These are phyloP conservation scores for Stegana nigrithorax DNA, from an alignment of 2,888 invertebrate genomes.

Conservation along the genomic window DNA sequence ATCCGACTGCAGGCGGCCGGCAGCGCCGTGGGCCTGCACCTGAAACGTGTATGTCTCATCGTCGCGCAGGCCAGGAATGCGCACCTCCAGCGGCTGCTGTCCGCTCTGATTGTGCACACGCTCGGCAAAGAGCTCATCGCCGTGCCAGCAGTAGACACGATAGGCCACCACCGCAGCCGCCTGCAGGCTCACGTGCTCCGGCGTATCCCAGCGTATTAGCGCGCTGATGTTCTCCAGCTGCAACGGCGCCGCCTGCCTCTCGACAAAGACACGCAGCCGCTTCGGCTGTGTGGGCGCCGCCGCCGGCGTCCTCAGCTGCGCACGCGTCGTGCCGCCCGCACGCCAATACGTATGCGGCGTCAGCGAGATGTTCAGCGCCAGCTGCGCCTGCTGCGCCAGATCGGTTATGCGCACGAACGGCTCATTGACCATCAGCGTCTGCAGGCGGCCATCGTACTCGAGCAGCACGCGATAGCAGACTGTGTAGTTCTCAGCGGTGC, in stretches of 20 bases:
- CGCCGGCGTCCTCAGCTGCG: conserved; percentile 80
- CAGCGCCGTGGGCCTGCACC: conserved; percentile 84
- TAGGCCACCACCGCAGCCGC: conserved; percentile 74
- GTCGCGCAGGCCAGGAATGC: conserved; percentile 71
- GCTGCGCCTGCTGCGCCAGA: conserved; percentile 74
- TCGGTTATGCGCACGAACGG: conserved; percentile 68
- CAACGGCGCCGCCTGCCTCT: conserved; percentile 67
- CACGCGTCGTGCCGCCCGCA: conserved; percentile 75
- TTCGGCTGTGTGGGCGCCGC: conserved; percentile 83
- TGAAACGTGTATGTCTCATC: conserved; percentile 77
- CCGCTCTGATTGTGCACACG: conserved; percentile 52
- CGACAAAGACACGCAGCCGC: conserved; percentile 80
- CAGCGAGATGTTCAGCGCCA: conserved; percentile 78
- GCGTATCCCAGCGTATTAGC: conserved; percentile 84
- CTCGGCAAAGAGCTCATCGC: conserved; percentile 53
- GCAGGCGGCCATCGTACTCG: conserved; percentile 31
- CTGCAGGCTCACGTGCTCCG: conserved; percentile 70
- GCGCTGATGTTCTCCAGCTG: conserved; percentile 69
- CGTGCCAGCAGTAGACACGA: conserved; percentile 74
- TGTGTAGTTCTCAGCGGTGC: conserved; percentile 81
- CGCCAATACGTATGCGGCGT: conserved; percentile 90
- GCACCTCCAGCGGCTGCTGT: conserved; percentile 68
- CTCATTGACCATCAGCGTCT: conserved; percentile 44
- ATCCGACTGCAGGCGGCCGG: too few species aligned
- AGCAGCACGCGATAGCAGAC: conserved; percentile 76